Conservation (phyloP, 37 sponge, comb jelly and placozoan genomes). For the Aplysina aerophoba region DNA sequence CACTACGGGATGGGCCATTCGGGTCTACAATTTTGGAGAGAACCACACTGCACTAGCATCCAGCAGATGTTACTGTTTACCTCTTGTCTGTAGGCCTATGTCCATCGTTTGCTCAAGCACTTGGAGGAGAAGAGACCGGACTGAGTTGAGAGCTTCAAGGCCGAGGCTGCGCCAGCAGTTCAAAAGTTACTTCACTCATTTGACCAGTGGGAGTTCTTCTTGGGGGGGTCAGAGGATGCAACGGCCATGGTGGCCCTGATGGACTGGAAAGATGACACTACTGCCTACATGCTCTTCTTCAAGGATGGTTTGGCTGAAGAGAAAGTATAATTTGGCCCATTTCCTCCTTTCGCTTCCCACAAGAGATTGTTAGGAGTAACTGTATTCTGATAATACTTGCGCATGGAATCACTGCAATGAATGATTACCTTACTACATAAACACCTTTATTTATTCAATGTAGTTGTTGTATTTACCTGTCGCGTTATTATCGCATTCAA, state of each 20-base stretch:
- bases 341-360: too few species aligned
- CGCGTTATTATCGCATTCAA: too few species aligned
- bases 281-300: conserved; percentile 83
- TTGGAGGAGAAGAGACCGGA: conserved; percentile 60
- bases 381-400: too few species aligned
- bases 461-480: too few species aligned
- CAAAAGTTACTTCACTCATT: conserved; percentile 62
- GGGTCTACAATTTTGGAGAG: too few species aligned
- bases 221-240: conserved; percentile 61
- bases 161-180: conserved; percentile 35
- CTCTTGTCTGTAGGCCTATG: conserved; percentile 51
- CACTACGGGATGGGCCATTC: too few species aligned
- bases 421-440: too few species aligned
- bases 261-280: conserved; percentile 75
- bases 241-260: conserved; percentile 70
- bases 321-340: conserved; percentile 58
- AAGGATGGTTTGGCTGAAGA: conserved; percentile 88
- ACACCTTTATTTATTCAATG: too few species aligned
- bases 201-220: conserved; percentile 81
- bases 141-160: conserved; percentile 66
- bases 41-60: too few species aligned
- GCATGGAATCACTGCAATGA: too few species aligned
- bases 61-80: background rate
- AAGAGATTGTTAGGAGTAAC: too few species aligned
- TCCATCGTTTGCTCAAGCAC: conserved; percentile 48